A percentile compares a stretch with the other conserved stretches of the same genome.
These are phyloP conservation scores for Lepidotrigona ventralis DNA, from an alignment of 1,140 invertebrate species.

Conservation along the genomic window DNA sequence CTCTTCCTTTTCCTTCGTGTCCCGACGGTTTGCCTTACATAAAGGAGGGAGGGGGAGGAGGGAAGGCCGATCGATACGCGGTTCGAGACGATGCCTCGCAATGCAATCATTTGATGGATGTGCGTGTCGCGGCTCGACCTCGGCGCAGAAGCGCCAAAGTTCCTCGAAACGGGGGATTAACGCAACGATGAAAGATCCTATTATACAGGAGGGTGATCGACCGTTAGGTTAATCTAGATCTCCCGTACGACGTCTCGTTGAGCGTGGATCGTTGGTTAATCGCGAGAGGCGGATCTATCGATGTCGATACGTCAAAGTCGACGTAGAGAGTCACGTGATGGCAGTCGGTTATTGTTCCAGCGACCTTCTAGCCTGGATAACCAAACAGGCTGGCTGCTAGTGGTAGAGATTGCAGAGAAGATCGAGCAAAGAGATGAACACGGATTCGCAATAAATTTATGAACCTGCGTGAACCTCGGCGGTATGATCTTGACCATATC, in stretches of 20 bases:
- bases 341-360: background rate
- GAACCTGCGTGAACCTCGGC: background rate
- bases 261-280: conserved; percentile 38
- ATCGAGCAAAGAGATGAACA: background rate
- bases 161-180: background rate
- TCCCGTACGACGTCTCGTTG: conserved; percentile 22
- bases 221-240: conserved; percentile 32
- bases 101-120: background rate
- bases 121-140: background rate
- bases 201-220: background rate
- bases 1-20: conserved; percentile 1
- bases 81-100: no score
- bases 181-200: background rate
- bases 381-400: background rate
- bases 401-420: no score
- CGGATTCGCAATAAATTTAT: background rate
- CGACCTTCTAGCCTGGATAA: background rate
- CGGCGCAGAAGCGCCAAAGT: background rate
- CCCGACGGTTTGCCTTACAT: conserved; percentile 8
- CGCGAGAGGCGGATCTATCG: conserved; percentile 30
- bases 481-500: background rate
- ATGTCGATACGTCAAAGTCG: conserved; percentile 14
- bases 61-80: conserved; percentile 8
- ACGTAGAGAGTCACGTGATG: background rate
- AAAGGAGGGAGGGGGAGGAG: conserved; percentile 1